These are phyloP conservation scores for Onthophagus taurus DNA, from an alignment of 1,140 invertebrate species.

Conservation along the genomic window DNA sequence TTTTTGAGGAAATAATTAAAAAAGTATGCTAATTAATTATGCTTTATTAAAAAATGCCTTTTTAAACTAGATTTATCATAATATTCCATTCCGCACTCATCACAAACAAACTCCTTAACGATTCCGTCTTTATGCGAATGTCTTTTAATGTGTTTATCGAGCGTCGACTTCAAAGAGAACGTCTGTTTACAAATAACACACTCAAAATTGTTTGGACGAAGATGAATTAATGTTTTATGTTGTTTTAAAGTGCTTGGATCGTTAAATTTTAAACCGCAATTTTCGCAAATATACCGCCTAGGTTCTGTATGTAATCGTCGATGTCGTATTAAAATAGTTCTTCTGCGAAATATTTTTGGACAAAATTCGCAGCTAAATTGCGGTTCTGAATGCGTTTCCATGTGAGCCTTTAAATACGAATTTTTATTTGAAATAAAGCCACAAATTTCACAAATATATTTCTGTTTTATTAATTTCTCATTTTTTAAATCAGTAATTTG, in stretches of 20 bases:
- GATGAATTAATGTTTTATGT: slow-evolving; percentile 26
- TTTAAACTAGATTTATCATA: slow-evolving; percentile 24
- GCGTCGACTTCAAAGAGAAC: slow-evolving; percentile 26
- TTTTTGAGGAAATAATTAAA: too few species aligned
- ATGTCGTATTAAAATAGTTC: slow-evolving; percentile 39
- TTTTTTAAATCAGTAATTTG: background rate
- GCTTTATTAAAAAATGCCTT: slow-evolving; percentile 21
- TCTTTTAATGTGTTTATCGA: slow-evolving; percentile 26
- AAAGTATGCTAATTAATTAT: too few species aligned
- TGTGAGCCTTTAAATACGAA: slow-evolving; percentile 24
- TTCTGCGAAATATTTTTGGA: slow-evolving; percentile 42
- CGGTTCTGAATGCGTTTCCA: slow-evolving; percentile 37
- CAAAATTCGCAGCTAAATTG: slow-evolving; percentile 45
- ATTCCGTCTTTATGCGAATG: slow-evolving; percentile 20
- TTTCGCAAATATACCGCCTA: slow-evolving; percentile 22
- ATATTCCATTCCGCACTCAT: slow-evolving; percentile 20
- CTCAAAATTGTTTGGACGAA: slow-evolving; percentile 23
- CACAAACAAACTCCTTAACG: slow-evolving; percentile 19
- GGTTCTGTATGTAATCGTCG: slow-evolving; percentile 38
- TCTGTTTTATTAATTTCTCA: slow-evolving; percentile 3
- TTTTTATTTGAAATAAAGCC: slow-evolving; percentile 21
- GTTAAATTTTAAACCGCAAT: slow-evolving; percentile 27
- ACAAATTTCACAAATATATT: slow-evolving; percentile 24
- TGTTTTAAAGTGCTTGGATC: slow-evolving; percentile 25
- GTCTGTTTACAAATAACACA: slow-evolving; percentile 26